These are phyloP conservation scores for Leptocoma aspasia DNA, from an alignment of 2,113 vertebrate genomes.

Conservation along the genomic window DNA sequence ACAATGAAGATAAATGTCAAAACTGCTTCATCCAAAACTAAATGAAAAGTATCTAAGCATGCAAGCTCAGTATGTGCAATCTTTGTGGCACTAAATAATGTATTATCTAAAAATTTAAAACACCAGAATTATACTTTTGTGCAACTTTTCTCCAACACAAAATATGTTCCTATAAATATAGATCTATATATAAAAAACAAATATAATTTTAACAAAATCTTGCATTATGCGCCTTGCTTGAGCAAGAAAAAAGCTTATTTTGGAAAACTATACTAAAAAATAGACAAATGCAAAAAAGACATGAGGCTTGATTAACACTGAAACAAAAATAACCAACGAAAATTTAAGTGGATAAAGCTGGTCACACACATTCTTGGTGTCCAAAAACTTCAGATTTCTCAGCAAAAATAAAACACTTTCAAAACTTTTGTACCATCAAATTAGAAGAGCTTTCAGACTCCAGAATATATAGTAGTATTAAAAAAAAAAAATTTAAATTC, in stretches of 20 bases:
- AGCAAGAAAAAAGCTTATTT: neutral
- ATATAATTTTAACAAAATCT: neutral
- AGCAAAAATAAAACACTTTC: neutral
- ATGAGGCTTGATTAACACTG: neutral
- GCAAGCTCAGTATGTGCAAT: neutral
- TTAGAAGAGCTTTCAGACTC: neutral
- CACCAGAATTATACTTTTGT: neutral
- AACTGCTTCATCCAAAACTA: neutral
- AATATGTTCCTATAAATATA: neutral
- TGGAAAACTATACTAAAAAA: neutral
- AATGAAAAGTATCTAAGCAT: neutral
- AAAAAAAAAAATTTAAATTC: neutral
- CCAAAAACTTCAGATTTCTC: neutral
- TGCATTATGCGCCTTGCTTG: neutral
- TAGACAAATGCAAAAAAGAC: neutral
- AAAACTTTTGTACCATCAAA: neutral
- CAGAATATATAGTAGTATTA: neutral
- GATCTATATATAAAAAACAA: neutral
- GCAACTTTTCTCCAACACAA: neutral
- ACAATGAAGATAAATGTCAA: slow-evolving; percentile 6
- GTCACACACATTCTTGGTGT: neutral
- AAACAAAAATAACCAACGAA: neutral
- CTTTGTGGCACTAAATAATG: neutral
- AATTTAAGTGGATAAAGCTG: neutral
- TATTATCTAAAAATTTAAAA: neutral